phyloP scores from a whole-genome alignment of 2,888 invertebrate species.

The Cryptus armator region DNA sequence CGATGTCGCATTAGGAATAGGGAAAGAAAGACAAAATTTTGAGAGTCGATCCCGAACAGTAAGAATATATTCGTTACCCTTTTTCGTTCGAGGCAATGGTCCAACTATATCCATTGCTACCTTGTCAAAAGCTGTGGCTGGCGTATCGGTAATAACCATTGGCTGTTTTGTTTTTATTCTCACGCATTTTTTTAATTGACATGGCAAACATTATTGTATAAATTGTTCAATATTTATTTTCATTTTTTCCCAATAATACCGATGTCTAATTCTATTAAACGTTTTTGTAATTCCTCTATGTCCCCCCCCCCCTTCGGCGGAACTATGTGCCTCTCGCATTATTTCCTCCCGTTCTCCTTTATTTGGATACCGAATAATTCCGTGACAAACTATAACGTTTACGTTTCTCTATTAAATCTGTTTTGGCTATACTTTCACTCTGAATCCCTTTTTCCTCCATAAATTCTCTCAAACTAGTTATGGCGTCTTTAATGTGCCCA shows the following conservation, averaged over 20 bases:
- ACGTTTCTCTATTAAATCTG: slow-evolving; percentile 12
- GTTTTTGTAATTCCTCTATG: no score
- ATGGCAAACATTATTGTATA: background rate
- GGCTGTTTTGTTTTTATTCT: no score
- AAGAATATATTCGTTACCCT: no score
- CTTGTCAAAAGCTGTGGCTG: slow-evolving; percentile 34
- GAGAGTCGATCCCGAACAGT: slow-evolving; percentile 17
- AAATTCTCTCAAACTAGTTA: slow-evolving; percentile 8
- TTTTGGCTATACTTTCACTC: slow-evolving; percentile 32
- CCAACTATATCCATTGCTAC: slow-evolving; percentile 1
- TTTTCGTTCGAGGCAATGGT: slow-evolving; percentile 20
- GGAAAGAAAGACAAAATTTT: slow-evolving; percentile 27
- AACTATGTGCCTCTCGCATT: no score
- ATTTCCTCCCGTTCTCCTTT: no score
- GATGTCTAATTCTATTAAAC: no score
- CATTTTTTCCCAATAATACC: slow-evolving; percentile 12
- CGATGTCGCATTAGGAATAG: slow-evolving; percentile 24
- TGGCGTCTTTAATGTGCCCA: background rate
- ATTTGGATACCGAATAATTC: background rate
- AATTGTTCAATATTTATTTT: slow-evolving; percentile 17
- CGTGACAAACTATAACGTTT: slow-evolving; percentile 34
- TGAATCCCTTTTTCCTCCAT: slow-evolving; percentile 13
- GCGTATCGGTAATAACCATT: slow-evolving; percentile 5
- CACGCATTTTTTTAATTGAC: background rate
- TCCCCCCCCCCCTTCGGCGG: no score